phyloP scores from a whole-genome alignment of 2,888 invertebrate species.

The Limnephilus lunatus region DNA sequence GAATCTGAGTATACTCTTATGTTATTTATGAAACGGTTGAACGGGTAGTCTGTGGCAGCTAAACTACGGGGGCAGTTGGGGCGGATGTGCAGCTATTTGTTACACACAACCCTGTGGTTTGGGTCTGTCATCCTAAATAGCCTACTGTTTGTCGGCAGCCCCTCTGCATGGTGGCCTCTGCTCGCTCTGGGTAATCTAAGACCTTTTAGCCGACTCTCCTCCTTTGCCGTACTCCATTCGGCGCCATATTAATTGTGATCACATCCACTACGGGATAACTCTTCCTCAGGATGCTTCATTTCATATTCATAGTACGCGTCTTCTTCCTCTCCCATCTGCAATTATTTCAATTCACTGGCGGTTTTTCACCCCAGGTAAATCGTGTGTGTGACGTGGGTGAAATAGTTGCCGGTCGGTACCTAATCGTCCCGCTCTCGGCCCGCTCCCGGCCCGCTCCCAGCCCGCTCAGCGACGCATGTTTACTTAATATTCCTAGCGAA shows the following conservation, averaged over 20 bases:
- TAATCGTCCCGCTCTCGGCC: not conserved
- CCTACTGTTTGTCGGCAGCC: conserved; percentile 54
- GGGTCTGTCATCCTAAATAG: conserved; percentile 59
- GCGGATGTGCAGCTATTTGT: conserved; percentile 54
- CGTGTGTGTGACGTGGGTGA: conserved; percentile 41
- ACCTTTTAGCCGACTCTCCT: conserved; percentile 19
- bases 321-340: conserved; percentile 21
- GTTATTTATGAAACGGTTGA: conserved; percentile 6
- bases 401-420: not conserved
- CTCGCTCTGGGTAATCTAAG: conserved; percentile 32
- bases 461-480: conserved; percentile 50
- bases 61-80: conserved; percentile 12
- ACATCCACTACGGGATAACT: conserved; percentile 47
- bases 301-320: conserved; percentile 47
- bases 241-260: conserved; percentile 57
- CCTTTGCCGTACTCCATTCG: not conserved
- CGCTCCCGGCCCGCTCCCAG: conserved; percentile 13
- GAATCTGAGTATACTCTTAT: conserved; percentile 45
- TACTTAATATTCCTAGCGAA: conserved; percentile 61
- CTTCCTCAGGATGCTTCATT: conserved; percentile 27
- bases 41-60: not conserved
- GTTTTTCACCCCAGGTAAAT: conserved; percentile 26
- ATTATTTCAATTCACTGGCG: conserved; percentile 45
- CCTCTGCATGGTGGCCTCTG: conserved; percentile 40
- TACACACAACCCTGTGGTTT: conserved; percentile 49